Evolutionary conservation across 2,797 vertebrate species (phyloP).

Genomic region (Sternarchorhynchus goeldii): DNA sequence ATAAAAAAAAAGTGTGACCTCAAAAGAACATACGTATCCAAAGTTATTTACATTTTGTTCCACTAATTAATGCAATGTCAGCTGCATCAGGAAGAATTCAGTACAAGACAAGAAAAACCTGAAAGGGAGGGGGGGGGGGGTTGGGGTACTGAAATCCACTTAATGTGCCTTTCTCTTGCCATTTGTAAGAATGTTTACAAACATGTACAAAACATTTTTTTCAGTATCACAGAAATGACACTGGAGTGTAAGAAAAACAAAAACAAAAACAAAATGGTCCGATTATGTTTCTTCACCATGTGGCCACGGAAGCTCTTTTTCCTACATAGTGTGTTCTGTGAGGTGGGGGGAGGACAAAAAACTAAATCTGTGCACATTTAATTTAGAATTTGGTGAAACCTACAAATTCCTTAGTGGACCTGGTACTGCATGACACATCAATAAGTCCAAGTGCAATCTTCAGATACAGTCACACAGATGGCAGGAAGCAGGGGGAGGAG

Average conservation of each 20-base stretch:
- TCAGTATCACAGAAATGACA: background rate
- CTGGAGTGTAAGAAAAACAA: too few species aligned
- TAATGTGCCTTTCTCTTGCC: background rate
- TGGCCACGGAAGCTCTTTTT: background rate
- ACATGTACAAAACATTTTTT: background rate
- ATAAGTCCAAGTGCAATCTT: slow-evolving; percentile 7
- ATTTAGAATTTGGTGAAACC: too few species aligned
- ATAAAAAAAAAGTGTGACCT: background rate
- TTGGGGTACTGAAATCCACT: background rate
- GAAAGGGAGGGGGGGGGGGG: background rate
- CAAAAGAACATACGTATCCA: background rate
- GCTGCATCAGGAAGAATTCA: background rate
- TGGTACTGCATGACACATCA: background rate
- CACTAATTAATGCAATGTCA: background rate
- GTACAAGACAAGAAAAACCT: background rate
- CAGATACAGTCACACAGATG: background rate
- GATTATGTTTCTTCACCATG: too few species aligned
- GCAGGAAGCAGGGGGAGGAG: too few species aligned
- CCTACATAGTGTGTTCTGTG: background rate
- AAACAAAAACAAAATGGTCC: too few species aligned
- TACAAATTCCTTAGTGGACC: background rate
- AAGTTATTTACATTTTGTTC: background rate
- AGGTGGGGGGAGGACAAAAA: too few species aligned
- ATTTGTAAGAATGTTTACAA: slow-evolving; percentile 10
- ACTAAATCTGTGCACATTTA: too few species aligned